Percentiles rank a stretch among this genome's conserved stretches.
These are phyloP conservation scores for Umimayanthus kanabou DNA, from an alignment of 92 coral and sea anemone genomes.

Conservation along the genomic window DNA sequence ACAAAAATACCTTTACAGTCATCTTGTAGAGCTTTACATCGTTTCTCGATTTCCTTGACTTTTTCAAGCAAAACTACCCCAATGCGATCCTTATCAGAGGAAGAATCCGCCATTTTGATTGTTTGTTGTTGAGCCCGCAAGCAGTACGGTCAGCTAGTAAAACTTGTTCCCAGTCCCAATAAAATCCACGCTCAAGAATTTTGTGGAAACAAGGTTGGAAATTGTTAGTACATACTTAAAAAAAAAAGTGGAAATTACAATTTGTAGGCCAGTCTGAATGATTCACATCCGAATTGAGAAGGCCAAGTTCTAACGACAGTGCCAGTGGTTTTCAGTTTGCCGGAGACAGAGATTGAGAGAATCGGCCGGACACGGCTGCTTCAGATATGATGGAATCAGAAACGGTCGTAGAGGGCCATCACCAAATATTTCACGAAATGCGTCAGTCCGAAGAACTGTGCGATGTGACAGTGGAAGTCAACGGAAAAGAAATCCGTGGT, in stretches of 20 bases:
- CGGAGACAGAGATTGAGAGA: background rate
- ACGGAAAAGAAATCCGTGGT: constrained; percentile 75
- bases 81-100: background rate
- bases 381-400: constrained; percentile 2
- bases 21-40: constrained; percentile 20
- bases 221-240: no score
- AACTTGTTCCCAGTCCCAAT: background rate
- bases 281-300: background rate
- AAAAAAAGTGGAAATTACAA: background rate
- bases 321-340: background rate
- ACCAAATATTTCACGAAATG: constrained; percentile 77
- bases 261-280: no score
- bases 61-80: constrained; percentile 32
- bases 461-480: constrained; percentile 77
- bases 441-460: constrained; percentile 74
- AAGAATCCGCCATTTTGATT: constrained; percentile 13
- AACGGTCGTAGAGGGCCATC: constrained; percentile 55
- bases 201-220: background rate
- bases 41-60: constrained; percentile 26
- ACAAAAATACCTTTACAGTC: constrained; percentile 5
- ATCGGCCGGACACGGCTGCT: constrained; percentile 38
- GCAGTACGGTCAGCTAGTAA: background rate
- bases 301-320: background rate
- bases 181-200: no score
- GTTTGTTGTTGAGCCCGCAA: constrained; percentile 20